Evolutionary conservation across 1,140 invertebrate species (phyloP).

Genomic region (Eriosoma lanigerum): DNA sequence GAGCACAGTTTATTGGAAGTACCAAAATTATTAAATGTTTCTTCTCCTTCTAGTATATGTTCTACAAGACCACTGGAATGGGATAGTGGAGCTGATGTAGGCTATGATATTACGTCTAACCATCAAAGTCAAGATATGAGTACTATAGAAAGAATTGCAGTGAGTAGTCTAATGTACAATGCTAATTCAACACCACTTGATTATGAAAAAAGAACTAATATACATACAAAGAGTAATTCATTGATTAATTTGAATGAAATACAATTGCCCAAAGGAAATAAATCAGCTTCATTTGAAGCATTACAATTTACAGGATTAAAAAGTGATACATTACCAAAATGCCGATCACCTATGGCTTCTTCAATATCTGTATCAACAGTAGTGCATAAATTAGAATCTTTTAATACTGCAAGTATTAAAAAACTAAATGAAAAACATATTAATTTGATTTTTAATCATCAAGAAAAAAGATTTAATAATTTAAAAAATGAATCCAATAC

Average conservation of each 20-base stretch:
- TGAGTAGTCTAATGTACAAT: slow-evolving; percentile 3
- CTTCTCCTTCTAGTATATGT: slow-evolving; percentile 53
- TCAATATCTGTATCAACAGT: slow-evolving; percentile 45
- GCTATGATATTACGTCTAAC: slow-evolving; percentile 61
- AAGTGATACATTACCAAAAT: slow-evolving; percentile 12
- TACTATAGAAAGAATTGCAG: slow-evolving; percentile 49
- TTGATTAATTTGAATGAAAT: neutral
- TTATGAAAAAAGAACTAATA: neutral
- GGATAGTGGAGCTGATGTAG: slow-evolving; percentile 76
- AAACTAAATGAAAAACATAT: neutral
- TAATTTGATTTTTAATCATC: neutral
- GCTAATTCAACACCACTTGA: slow-evolving; percentile 26
- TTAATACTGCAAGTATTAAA: neutral
- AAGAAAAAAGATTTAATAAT: neutral
- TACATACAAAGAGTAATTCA: slow-evolving; percentile 17
- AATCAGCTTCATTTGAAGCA: slow-evolving; percentile 16
- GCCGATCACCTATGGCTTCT: slow-evolving; percentile 29
- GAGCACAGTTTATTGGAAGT: slow-evolving; percentile 29
- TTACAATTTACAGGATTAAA: neutral
- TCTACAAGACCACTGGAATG: slow-evolving; percentile 64
- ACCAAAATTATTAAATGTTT: slow-evolving; percentile 40
- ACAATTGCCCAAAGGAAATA: neutral
- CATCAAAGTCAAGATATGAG: slow-evolving; percentile 24
- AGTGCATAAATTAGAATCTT: slow-evolving; percentile 20
- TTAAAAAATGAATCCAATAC: neutral